Evolutionary conservation across 2,797 vertebrate species (phyloP), one percentile per base, ranked within the genome.

Genomic region (Poecilia gillii): DNA sequence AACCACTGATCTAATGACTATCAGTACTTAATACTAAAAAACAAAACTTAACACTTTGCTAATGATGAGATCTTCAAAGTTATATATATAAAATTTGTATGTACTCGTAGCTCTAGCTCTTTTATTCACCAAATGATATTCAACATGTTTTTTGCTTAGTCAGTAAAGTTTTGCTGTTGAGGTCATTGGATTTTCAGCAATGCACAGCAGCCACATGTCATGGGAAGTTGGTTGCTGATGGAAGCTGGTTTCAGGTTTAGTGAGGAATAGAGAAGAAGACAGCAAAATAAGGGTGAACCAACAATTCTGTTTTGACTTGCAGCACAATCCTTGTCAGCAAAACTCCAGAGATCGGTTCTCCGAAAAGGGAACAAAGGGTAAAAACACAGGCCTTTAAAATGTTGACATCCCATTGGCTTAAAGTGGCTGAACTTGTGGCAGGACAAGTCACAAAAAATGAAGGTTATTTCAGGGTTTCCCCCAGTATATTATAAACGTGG

Each of bases 171-270:
- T 31, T 59, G 68, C 20, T 4, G 64, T 68, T 68, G 64, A 68
- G 64, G 36, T 41, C 33, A 68, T 9, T 39, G 20, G 20, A 23
- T 23, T 39, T 68, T 23, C 64, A 66, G 64, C 36, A 39, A 8
- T 20, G 71, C 6, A 25, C 81, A 75, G 64, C 70, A 70, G 39
- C 47, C 47, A 3, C 0, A 2, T 6, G 86, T 86, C 78, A 90
- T 84, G 89, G 90, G 90, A 93, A 91, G 85, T 87, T 23, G 75
- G 49, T 89, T 92, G 92, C 90, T 93, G 90, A 92, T 76, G 73
- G 68, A 23, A 66, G 87, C 88, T 78, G 53, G 62, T 92, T 89
- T 92, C 78, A 82, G 53, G 49, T 66, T 41, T 31, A 77, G 4
- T 36, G 66, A 78, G 36, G 59, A 72, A 79, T 0, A 49, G 62